Evolutionary conservation across 2,888 invertebrate genomes (phyloP).

Genomic region (Cheilosia soror): DNA sequence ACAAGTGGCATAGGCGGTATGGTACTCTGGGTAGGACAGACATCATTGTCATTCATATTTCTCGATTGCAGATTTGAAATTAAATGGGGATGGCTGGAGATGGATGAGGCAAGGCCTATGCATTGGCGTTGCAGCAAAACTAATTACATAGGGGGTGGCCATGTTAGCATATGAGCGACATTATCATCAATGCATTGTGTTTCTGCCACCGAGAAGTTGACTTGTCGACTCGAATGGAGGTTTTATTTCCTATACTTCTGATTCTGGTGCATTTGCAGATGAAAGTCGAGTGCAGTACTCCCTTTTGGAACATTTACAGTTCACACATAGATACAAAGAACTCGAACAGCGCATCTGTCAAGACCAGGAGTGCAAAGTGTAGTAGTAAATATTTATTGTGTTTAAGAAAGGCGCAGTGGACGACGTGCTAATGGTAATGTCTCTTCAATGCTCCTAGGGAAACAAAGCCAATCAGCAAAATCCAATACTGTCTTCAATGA

Average conservation of each 20-base stretch:
- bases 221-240: background rate
- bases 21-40: background rate
- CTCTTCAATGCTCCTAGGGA: too few species aligned
- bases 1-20: too few species aligned
- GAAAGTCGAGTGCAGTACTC: too few species aligned
- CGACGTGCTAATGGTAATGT: too few species aligned
- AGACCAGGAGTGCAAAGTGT: too few species aligned
- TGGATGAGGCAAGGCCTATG: background rate
- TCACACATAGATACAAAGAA: too few species aligned
- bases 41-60: constrained; percentile 69
- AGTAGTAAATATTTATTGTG: too few species aligned
- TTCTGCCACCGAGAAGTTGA: constrained; percentile 22
- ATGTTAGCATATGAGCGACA: constrained; percentile 45
- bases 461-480: too few species aligned
- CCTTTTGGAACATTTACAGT: too few species aligned
- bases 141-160: constrained; percentile 43
- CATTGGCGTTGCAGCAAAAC: constrained; percentile 33
- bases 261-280: background rate
- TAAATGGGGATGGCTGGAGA: constrained; percentile 51
- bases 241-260: background rate
- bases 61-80: constrained; percentile 59
- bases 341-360: too few species aligned
- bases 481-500: too few species aligned
- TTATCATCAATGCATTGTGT: constrained; percentile 46
- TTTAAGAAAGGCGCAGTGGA: too few species aligned